phyloP scores from a whole-genome alignment of 2,797 vertebrate species.

The Schizopygopsis pylzovi region DNA sequence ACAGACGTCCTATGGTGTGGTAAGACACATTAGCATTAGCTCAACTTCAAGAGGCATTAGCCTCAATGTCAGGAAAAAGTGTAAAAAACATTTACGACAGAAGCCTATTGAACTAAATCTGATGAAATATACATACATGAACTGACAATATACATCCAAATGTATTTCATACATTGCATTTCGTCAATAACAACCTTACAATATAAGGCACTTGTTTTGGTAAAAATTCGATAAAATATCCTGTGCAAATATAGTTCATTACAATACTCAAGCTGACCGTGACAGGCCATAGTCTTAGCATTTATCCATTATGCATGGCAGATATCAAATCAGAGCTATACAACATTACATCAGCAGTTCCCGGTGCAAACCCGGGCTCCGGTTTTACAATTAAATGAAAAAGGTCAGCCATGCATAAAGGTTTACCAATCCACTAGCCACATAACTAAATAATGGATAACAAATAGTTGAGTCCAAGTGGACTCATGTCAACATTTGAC shows the following conservation, averaged over 20 bases:
- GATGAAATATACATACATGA: constrained; percentile 30
- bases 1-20: constrained; percentile 26
- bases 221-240: constrained; percentile 64
- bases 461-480: constrained; percentile 8
- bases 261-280: constrained; percentile 65
- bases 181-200: constrained; percentile 62
- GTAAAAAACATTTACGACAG: constrained; percentile 21
- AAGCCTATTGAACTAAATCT: constrained; percentile 13
- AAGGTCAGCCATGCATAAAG: constrained; percentile 39
- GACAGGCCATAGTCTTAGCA: constrained; percentile 68
- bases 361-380: neutral
- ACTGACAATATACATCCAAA: constrained; percentile 45
- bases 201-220: constrained; percentile 75
- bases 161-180: constrained; percentile 46
- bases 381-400: constrained; percentile 7
- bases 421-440: constrained; percentile 17
- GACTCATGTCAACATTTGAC: constrained; percentile 18
- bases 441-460: constrained; percentile 11
- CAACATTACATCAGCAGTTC: neutral
- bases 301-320: constrained; percentile 24
- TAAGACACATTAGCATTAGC: constrained; percentile 29
- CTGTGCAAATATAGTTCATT: constrained; percentile 71
- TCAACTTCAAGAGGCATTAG: constrained; percentile 29
- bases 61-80: constrained; percentile 36
- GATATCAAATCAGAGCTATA: constrained; percentile 20